phyloP scores from a whole-genome alignment of 2,888 invertebrate species.

The Noctua comes region DNA sequence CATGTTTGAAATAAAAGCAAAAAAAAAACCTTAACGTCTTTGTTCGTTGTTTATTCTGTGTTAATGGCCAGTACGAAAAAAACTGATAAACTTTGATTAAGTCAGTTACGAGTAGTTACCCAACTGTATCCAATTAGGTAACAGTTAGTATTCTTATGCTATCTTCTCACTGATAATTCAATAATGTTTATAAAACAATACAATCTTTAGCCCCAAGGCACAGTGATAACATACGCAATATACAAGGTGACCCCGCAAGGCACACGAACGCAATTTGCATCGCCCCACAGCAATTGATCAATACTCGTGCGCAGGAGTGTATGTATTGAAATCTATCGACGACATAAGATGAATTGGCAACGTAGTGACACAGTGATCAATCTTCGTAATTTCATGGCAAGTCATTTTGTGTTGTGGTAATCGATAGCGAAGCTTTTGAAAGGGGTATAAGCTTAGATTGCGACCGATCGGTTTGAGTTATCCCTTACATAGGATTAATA shows the following conservation, averaged over 20 bases:
- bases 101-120: background rate
- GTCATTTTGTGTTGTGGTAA: slow-evolving; percentile 17
- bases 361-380: slow-evolving; percentile 35
- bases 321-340: slow-evolving; percentile 45
- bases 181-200: slow-evolving; percentile 26
- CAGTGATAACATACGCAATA: background rate
- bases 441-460: background rate
- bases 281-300: slow-evolving; percentile 33
- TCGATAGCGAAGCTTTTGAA: background rate
- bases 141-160: background rate
- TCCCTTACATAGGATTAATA: background rate
- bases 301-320: slow-evolving; percentile 41
- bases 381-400: slow-evolving; percentile 30
- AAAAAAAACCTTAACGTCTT: background rate
- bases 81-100: no score
- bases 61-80: no score
- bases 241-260: slow-evolving; percentile 29
- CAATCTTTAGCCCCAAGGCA: slow-evolving; percentile 3
- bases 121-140: background rate
- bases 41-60: no score
- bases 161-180: slow-evolving; percentile 1
- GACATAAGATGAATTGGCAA: slow-evolving; percentile 32
- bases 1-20: background rate
- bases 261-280: slow-evolving; percentile 28
- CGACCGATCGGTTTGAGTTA: background rate